Evolutionary conservation across 1,140 invertebrate species (phyloP), one percentile per base, ranked within the genome.

Genomic region (Cyclargus thomasi): DNA sequence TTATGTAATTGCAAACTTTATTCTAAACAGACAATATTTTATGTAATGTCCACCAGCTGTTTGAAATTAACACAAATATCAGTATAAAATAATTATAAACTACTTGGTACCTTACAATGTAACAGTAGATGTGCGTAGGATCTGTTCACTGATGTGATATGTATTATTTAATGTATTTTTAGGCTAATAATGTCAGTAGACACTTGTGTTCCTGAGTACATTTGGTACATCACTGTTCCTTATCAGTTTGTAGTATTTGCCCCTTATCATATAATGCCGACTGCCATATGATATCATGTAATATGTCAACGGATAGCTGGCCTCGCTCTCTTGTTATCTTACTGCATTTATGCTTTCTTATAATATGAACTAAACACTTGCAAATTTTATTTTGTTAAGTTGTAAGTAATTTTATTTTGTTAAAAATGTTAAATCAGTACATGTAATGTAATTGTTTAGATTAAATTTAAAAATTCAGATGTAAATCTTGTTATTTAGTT

Each of bases 321-420:
- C 64, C 57, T 65, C 68, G 11, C 63, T 53, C 57, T 62, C 53
- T 66, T 63, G 62, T 65, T 67, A 70, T 62, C 18, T 63, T 16
- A 64, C 63, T 80, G 81, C 81, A 84, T 84, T 84, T 82, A 82
- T 69, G 67, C 29, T 72, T 74, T 59, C 10, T 59, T 59, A 17
- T 59, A 59, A 17, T 59, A 59, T 59, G 20, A 11, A 20, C 17
- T 20, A 59, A 11, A 10, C 2, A 20, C 11, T 20, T 20, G 17
- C 10, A 10, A 20, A 11, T 59, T 59, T 59, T 20, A 59, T 18
- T 59, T 59, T 59, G 20, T 59, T 59, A 20, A 20, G 55, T 59
- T 59, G 55, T 47, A 47, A 47, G 39, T 47, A 47, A 47, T 47
- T 47, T 47, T 47, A 47, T 47, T 47, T 47, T 47, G 39, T 47